Percentiles rank a stretch among this genome's conserved stretches.
Conservation (phyloP, 2,113 vertebrate genomes). For the Paracanthobrama guichenoti region DNA sequence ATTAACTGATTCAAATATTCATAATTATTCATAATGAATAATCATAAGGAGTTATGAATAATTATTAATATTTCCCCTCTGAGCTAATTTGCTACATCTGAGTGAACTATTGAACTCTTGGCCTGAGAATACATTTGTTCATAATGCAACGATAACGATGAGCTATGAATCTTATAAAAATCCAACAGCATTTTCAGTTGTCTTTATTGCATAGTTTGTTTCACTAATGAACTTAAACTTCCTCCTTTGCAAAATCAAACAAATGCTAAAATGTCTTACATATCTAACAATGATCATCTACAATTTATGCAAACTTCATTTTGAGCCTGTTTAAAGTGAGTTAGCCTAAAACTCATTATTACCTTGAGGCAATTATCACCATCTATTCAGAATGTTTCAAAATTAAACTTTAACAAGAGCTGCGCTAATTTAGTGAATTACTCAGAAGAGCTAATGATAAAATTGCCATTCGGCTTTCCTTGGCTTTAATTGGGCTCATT, state of each 20-base stretch:
- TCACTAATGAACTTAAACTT: not conserved
- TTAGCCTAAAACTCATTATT: constrained; percentile 26
- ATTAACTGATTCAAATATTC: too few relatives aligned
- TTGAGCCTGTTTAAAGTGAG: constrained; percentile 35
- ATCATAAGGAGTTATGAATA: too few relatives aligned
- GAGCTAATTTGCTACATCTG: too few relatives aligned
- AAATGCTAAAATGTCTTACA: not conserved
- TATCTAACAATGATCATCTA: constrained; percentile 11
- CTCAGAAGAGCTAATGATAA: constrained; percentile 51
- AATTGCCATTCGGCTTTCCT: constrained; percentile 49
- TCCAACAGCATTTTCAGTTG: not conserved
- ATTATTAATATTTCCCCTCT: too few relatives aligned
- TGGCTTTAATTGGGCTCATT: constrained; percentile 43
- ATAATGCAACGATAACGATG: not conserved
- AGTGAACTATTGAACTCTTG: not conserved
- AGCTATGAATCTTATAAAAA: constrained; percentile 21
- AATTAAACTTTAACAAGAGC: constrained; percentile 50
- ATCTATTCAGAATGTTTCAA: constrained; percentile 41
- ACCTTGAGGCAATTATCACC: constrained; percentile 31
- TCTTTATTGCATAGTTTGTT: constrained; percentile 11
- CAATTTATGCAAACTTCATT: constrained; percentile 30
- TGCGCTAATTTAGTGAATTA: constrained; percentile 46
- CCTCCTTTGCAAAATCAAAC: not conserved
- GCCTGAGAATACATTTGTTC: not conserved
- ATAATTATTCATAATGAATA: too few relatives aligned